phyloP scores from a whole-genome alignment of 2,113 vertebrate species.

The Limanda limanda region DNA sequence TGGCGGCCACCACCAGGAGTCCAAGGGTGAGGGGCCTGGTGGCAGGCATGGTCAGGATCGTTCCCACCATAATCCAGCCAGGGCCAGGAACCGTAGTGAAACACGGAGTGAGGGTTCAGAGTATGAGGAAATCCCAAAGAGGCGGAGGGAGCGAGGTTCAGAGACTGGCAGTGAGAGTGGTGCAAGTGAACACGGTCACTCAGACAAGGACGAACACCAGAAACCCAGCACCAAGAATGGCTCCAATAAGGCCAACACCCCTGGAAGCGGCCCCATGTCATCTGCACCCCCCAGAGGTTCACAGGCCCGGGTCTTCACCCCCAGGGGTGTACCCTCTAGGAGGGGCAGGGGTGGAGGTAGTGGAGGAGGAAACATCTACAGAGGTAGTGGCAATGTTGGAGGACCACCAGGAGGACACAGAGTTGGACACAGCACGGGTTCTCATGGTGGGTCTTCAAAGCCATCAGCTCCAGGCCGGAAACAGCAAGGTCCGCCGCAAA shows the following conservation, averaged over 20 bases:
- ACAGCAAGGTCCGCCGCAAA: constrained; percentile 72
- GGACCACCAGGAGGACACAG: constrained; percentile 75
- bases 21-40: constrained; percentile 79
- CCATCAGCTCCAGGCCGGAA: constrained; percentile 73
- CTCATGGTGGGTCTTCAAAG: constrained; percentile 78
- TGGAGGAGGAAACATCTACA: constrained; percentile 76
- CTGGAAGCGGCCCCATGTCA: constrained; percentile 29
- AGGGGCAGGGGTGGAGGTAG: constrained; percentile 86
- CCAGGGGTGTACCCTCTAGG: constrained; percentile 90
- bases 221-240: constrained; percentile 77
- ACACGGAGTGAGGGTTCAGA: constrained; percentile 92
- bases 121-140: constrained; percentile 93
- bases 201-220: constrained; percentile 88
- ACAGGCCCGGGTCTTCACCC: constrained; percentile 91
- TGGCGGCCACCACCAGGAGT: constrained; percentile 81
- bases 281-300: constrained; percentile 73
- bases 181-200: constrained; percentile 85
- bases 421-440: constrained; percentile 67
- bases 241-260: constrained; percentile 56
- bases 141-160: constrained; percentile 90
- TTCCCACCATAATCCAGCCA: constrained; percentile 77
- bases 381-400: constrained; percentile 68
- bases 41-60: constrained; percentile 68
- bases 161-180: constrained; percentile 92
- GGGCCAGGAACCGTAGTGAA: constrained; percentile 90